Evolutionary conservation across 2,113 vertebrate species (phyloP), one percentile per base, ranked within the genome.

Genomic region (Alligator mississippiensis): DNA sequence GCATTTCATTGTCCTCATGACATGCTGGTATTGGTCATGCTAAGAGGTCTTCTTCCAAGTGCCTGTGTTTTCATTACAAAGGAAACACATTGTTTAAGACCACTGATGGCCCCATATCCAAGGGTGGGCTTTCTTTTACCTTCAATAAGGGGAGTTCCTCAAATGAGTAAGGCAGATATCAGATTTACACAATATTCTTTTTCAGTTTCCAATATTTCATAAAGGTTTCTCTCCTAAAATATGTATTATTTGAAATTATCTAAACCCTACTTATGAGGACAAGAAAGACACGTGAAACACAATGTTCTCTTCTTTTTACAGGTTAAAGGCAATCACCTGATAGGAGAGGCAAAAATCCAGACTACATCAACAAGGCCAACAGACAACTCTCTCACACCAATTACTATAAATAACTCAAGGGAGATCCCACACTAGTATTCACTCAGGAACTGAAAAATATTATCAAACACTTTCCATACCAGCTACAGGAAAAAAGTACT

Each of bases 101-200:
- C 24, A 59, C 18, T 70, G 55, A 58, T 61, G 25, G 28, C 5
- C 11, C 11, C 0, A 0, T n/a, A 3, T 3, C 6, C 14, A 70
- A 70, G n/a, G 17, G 10, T 70, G n/a, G 6, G 21, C n/a, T 70
- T 21, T 10, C 62, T 90, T 84, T 63, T 34, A 64, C 2, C 5
- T 57, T 0, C 2, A 11, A 17, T 5, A 58, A 66, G 58, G 59
- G 4, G 1, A 82, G 47, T 87, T 70, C 4, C 59, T 13, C n/a
- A 18, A 70, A 3, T 2, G 60, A 82, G 61, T 24, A 81, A 7
- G 15, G 12, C 84, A 84, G 88, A 0, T 1, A 64, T 9, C 1
- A 30, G 88, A 83, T 8, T 15, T n/a, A 72, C 0, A 0, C 7
- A 59, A 19, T 13, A 3, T 78, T 70, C 21, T 87, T 90, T 88